Conservation (phyloP, 2,888 invertebrate species). For the Mythimna loreyi region DNA sequence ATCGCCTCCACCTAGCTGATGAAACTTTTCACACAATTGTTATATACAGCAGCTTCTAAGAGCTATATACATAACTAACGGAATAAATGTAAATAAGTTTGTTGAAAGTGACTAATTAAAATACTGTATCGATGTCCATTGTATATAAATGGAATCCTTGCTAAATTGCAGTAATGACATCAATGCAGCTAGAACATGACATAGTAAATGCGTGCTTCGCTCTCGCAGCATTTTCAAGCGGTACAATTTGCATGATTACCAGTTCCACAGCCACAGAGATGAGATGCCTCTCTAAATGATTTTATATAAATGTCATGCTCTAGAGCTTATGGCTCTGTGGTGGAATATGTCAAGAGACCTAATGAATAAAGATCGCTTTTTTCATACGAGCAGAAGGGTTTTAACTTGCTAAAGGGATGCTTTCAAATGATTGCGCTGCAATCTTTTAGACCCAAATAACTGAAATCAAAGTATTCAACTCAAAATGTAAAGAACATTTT, state of each 20-base stretch:
- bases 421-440: neutral
- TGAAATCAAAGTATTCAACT: neutral
- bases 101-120: neutral
- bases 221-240: slow-evolving; percentile 57
- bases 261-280: slow-evolving; percentile 7
- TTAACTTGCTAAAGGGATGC: neutral
- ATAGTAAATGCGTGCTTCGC: slow-evolving; percentile 37
- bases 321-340: neutral
- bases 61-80: no score
- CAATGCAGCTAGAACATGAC: neutral
- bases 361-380: slow-evolving; percentile 13
- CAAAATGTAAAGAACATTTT: slow-evolving; percentile 1
- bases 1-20: neutral
- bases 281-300: slow-evolving; percentile 20
- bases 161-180: neutral
- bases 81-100: neutral
- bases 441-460: neutral
- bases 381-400: neutral
- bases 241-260: slow-evolving; percentile 68
- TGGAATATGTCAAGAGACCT: slow-evolving; percentile 17
- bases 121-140: neutral
- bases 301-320: slow-evolving; percentile 37
- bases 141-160: neutral
- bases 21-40: neutral
- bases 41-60: neutral